Evolutionary conservation across 1,140 invertebrate genomes (phyloP).

Genomic region (Cataglyphis hispanica): DNA sequence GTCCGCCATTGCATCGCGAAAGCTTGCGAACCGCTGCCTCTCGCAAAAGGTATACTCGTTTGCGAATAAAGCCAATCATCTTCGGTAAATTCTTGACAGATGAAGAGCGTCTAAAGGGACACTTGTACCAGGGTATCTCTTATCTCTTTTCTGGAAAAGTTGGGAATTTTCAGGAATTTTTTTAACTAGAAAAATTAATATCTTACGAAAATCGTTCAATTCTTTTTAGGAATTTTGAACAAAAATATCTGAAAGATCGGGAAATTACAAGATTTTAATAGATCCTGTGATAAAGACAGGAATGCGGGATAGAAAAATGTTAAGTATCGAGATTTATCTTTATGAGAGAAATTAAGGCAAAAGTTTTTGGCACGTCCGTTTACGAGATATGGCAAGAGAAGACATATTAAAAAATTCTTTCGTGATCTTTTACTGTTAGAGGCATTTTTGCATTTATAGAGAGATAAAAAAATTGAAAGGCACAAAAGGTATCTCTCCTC

Average conservation of each 20-base stretch:
- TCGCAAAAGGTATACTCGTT: constrained; percentile 25
- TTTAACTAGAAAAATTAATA: too few species aligned
- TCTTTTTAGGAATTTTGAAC: too few species aligned
- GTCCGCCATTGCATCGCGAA: constrained; percentile 7
- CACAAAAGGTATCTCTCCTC: background rate
- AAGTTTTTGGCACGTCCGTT: background rate
- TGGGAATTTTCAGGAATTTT: too few species aligned
- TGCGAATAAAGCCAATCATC: constrained; percentile 7
- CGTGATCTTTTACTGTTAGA: background rate
- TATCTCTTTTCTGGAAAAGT: too few species aligned
- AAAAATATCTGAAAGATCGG: too few species aligned
- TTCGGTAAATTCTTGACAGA: background rate
- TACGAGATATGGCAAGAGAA: background rate
- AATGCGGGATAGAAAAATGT: background rate
- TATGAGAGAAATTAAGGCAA: background rate
- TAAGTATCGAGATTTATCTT: background rate
- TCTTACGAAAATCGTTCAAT: too few species aligned
- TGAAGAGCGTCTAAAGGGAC: background rate
- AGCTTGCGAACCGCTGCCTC: constrained; percentile 57
- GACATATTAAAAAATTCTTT: background rate
- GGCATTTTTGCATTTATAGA: background rate
- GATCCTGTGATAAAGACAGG: background rate
- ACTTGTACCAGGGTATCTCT: too few species aligned
- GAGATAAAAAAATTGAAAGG: background rate
- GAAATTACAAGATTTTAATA: too few species aligned